Conservation (phyloP, 2,113 vertebrate species). For the Oncorhynchus gorbuscha region DNA sequence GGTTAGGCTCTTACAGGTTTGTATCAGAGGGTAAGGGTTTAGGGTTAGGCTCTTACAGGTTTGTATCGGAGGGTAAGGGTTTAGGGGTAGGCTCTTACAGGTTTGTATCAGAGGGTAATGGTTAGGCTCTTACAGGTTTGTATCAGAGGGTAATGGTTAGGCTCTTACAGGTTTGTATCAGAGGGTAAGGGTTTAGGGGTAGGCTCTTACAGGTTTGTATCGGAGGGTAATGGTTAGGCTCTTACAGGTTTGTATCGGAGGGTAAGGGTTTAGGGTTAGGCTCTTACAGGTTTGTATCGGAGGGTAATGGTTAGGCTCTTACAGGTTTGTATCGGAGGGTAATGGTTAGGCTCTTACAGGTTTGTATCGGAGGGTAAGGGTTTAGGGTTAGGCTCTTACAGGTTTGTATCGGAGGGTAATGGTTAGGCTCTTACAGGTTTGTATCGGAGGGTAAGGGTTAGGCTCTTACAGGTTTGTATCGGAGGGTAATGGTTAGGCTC, state of each 20-base stretch:
- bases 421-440: too few species aligned
- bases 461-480: neutral
- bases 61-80: neutral
- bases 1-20: too few species aligned
- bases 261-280: conserved; percentile 31
- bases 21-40: too few species aligned
- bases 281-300: neutral
- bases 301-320: neutral
- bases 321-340: neutral
- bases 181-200: too few species aligned
- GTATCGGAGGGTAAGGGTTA: too few species aligned
- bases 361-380: too few species aligned
- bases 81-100: neutral
- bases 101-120: too few species aligned
- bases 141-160: neutral
- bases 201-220: too few species aligned
- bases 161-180: neutral
- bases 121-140: neutral
- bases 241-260: conserved; percentile 97
- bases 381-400: neutral
- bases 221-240: too few species aligned
- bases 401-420: too few species aligned
- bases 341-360: too few species aligned
- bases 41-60: neutral
- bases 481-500: neutral